phyloP scores from a whole-genome alignment of 2,113 vertebrate species.

The Numenius arquata region DNA sequence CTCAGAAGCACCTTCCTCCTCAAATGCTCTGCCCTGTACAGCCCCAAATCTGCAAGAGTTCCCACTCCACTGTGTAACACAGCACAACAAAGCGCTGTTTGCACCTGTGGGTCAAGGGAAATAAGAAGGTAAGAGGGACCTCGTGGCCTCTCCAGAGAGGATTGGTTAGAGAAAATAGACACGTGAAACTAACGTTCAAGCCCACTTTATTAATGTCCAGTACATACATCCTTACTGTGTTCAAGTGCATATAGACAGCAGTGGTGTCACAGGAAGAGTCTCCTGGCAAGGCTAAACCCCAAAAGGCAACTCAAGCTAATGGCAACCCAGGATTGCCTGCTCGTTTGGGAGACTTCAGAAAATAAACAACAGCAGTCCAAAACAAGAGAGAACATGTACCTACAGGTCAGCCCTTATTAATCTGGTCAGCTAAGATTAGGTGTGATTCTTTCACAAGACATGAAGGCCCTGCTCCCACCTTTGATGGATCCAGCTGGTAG shows the following conservation, averaged over 20 bases:
- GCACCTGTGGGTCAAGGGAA: neutral
- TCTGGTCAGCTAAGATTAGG: neutral
- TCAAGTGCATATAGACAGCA: neutral
- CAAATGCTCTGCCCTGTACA: neutral
- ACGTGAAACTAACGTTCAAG: neutral
- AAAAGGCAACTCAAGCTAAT: neutral
- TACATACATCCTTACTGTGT: neutral
- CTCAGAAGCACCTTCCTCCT: neutral
- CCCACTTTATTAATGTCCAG: neutral
- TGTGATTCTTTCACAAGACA: neutral
- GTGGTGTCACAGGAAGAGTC: neutral
- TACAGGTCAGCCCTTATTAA: neutral
- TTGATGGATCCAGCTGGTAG: neutral
- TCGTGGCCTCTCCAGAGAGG: neutral
- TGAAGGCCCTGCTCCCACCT: fast-evolving
- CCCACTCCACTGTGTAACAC: neutral
- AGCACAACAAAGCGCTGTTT: neutral
- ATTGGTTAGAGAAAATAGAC: fast-evolving
- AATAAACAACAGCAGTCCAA: neutral
- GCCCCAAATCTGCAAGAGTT: neutral
- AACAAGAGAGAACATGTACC: neutral
- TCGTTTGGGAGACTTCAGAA: neutral
- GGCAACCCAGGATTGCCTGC: neutral
- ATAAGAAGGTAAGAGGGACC: neutral
- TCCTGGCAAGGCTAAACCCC: neutral